Conservation (phyloP, 2,797 vertebrate species). For the Silurus aristotelis region DNA sequence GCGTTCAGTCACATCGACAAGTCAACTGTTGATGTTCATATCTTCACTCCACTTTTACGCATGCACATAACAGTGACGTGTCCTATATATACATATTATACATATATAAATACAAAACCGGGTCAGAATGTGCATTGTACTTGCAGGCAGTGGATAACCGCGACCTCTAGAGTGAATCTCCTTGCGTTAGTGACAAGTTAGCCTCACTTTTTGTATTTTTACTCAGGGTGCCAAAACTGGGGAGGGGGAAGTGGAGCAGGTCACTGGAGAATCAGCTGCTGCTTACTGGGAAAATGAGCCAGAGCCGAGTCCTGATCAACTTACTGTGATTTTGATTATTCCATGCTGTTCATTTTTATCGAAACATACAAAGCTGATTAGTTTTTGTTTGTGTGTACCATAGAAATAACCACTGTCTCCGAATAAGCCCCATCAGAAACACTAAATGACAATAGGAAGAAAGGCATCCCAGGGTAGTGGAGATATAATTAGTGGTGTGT, state of each 20-base stretch:
- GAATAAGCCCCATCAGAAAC: slow-evolving; percentile 9
- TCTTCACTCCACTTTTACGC: slow-evolving; percentile 49
- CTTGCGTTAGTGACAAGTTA: slow-evolving; percentile 64
- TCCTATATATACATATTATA: slow-evolving; percentile 53
- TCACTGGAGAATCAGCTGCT: slow-evolving; percentile 61
- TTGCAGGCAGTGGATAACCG: slow-evolving; percentile 61
- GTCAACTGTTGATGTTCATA: slow-evolving; percentile 24
- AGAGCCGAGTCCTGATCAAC: slow-evolving; percentile 58
- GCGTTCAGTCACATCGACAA: slow-evolving; percentile 37
- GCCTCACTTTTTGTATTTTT: slow-evolving; percentile 78
- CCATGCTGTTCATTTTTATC: slow-evolving; percentile 51
- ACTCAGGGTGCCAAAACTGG: slow-evolving; percentile 83
- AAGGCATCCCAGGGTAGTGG: slow-evolving; percentile 30
- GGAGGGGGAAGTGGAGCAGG: slow-evolving; percentile 74
- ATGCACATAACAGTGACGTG: slow-evolving; percentile 63
- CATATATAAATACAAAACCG: slow-evolving; percentile 51
- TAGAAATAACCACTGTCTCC: slow-evolving; percentile 31
- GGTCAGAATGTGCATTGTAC: slow-evolving; percentile 65
- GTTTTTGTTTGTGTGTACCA: slow-evolving; percentile 41
- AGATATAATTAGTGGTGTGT: slow-evolving; percentile 18
- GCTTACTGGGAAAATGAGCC: slow-evolving; percentile 56
- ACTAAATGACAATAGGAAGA: slow-evolving; percentile 19
- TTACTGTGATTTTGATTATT: slow-evolving; percentile 60
- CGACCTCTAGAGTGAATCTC: slow-evolving; percentile 55
- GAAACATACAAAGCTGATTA: slow-evolving; percentile 39